These are phyloP conservation scores for Cheumatopsyche charites DNA, from an alignment of 1,140 invertebrate genomes.

Conservation along the genomic window DNA sequence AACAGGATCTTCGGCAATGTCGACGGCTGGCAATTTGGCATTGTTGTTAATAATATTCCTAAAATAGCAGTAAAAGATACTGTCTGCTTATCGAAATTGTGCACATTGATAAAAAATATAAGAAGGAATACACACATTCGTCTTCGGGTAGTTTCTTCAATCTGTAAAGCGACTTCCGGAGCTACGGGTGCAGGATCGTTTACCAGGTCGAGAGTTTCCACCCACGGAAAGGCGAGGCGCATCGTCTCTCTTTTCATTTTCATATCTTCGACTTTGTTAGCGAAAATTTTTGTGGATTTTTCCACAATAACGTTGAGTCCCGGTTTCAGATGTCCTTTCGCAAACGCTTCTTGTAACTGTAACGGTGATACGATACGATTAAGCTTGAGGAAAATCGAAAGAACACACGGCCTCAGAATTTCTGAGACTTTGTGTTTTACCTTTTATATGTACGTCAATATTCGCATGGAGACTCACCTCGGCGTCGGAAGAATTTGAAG, in stretches of 20 bases:
- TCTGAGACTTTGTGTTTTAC: too few relatives aligned
- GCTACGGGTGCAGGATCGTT: slow-evolving; percentile 78
- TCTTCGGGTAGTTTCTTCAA: slow-evolving; percentile 74
- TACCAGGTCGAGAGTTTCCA: slow-evolving; percentile 82
- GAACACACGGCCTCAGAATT: background rate
- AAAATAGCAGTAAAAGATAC: slow-evolving; percentile 41
- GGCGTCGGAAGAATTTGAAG: slow-evolving; percentile 56
- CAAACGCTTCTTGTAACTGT: slow-evolving; percentile 85
- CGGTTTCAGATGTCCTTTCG: slow-evolving; percentile 78
- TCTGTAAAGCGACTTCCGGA: slow-evolving; percentile 78
- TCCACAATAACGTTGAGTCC: slow-evolving; percentile 77
- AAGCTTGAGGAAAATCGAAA: background rate
- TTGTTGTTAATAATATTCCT: slow-evolving; percentile 67
- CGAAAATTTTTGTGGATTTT: slow-evolving; percentile 62
- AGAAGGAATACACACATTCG: slow-evolving; percentile 65
- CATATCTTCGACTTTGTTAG: slow-evolving; percentile 74
- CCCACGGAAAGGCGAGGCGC: slow-evolving; percentile 77
- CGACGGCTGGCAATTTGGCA: slow-evolving; percentile 68
- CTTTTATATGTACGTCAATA: too few relatives aligned
- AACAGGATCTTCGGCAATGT: slow-evolving; percentile 75
- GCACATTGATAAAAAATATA: slow-evolving; percentile 40
- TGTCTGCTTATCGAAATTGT: background rate
- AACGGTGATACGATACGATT: background rate
- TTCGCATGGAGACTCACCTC: too few relatives aligned
- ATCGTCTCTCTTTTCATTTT: slow-evolving; percentile 76